phyloP scores from a whole-genome alignment of 1,140 invertebrate species.

The Pristionchus pacificus region DNA sequence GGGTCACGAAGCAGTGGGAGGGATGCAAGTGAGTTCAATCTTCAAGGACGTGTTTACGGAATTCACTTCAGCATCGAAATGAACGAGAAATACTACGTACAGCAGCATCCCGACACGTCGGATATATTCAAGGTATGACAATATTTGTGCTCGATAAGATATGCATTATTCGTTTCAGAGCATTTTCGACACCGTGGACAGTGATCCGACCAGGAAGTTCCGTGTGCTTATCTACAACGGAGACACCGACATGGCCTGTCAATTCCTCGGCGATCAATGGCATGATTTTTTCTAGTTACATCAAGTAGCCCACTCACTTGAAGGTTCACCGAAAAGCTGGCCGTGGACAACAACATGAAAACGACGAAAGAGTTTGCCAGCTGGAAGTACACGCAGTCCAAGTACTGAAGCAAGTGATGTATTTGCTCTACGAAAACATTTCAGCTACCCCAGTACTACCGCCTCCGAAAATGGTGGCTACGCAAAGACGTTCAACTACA shows the following conservation, averaged over 20 bases:
- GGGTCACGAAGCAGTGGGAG: slow-evolving; percentile 48
- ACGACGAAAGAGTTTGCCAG: not conserved
- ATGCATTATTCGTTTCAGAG: not conserved
- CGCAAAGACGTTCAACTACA: slow-evolving; percentile 28
- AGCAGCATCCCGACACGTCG: slow-evolving; percentile 36
- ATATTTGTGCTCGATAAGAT: no score
- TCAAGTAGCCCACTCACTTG: slow-evolving; percentile 6
- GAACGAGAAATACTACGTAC: slow-evolving; percentile 35
- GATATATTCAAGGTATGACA: slow-evolving; percentile 29
- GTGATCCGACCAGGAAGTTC: slow-evolving; percentile 33
- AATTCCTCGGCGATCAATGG: slow-evolving; percentile 64
- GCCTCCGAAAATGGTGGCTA: slow-evolving; percentile 34
- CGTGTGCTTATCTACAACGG: slow-evolving; percentile 62
- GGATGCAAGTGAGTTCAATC: slow-evolving; percentile 34
- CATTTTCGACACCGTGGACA: not conserved
- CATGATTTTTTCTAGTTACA: slow-evolving; percentile 47
- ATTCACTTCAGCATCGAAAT: slow-evolving; percentile 17
- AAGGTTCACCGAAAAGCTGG: slow-evolving; percentile 59
- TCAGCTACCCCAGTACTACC: slow-evolving; percentile 1
- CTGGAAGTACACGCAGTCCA: slow-evolving; percentile 32
- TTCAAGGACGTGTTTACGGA: not conserved
- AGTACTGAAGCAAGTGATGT: no score
- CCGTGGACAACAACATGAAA: slow-evolving; percentile 14
- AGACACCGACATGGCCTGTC: slow-evolving; percentile 64
- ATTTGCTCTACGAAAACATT: no score